phyloP scores from a whole-genome alignment of 2,113 vertebrate genomes.

The Gobius niger region DNA sequence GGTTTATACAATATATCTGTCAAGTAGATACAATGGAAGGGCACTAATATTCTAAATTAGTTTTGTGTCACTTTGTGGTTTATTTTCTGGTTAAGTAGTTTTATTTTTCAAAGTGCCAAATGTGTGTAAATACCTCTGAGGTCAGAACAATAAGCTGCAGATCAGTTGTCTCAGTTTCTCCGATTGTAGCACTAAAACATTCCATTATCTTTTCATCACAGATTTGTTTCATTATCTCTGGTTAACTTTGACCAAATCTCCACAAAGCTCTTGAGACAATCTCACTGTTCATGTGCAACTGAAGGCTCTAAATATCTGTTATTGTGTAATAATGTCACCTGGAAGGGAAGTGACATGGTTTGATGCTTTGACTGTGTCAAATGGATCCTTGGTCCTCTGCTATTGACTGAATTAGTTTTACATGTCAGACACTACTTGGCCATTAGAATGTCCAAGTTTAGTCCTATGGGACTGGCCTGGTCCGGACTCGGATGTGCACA shows the following conservation, averaged over 20 bases:
- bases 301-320: conserved; percentile 31
- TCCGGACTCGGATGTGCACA: conserved; percentile 37
- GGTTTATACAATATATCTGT: no score
- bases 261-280: conserved; percentile 50
- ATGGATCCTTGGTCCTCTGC: conserved; percentile 36
- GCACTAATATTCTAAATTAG: conserved; percentile 28
- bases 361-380: conserved; percentile 58
- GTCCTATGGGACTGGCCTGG: background rate
- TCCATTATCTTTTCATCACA: background rate
- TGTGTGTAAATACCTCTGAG: conserved; percentile 45
- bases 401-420: conserved; percentile 12
- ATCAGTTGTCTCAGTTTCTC: conserved; percentile 32
- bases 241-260: conserved; percentile 43
- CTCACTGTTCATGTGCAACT: conserved; percentile 26
- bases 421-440: conserved; percentile 10
- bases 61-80: conserved; percentile 31
- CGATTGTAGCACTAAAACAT: background rate
- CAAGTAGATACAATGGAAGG: conserved; percentile 17
- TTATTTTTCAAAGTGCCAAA: conserved; percentile 58
- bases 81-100: conserved; percentile 28
- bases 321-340: conserved; percentile 26
- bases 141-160: conserved; percentile 52
- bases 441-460: background rate
- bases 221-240: background rate
- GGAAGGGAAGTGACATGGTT: conserved; percentile 39